Percentiles rank a stretch among this genome's conserved stretches.
These are phyloP conservation scores for Scaptomyza montana DNA, from an alignment of 1,140 invertebrate species.

Conservation along the genomic window DNA sequence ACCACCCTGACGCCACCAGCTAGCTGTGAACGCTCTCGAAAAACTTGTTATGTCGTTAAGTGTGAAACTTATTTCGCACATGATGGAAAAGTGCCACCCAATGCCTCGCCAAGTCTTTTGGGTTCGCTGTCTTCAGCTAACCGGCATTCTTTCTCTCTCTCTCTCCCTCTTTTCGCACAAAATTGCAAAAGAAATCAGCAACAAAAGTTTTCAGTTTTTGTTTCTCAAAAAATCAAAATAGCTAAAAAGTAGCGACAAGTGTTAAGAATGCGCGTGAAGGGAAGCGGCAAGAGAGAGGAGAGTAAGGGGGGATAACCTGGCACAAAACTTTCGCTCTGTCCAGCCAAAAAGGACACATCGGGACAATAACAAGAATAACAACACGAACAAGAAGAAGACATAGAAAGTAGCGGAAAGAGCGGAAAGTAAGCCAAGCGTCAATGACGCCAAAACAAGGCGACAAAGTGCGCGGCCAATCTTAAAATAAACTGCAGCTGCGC, in stretches of 20 bases:
- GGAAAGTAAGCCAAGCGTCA: constrained; percentile 51
- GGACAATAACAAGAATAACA: constrained; percentile 39
- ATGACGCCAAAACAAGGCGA: constrained; percentile 44
- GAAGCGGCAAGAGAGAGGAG: too few species aligned
- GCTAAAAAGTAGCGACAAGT: constrained; percentile 81
- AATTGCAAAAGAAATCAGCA: constrained; percentile 81
- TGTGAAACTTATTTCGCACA: constrained; percentile 82
- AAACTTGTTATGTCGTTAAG: constrained; percentile 82
- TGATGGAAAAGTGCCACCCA: constrained; percentile 50
- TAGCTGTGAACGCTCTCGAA: constrained; percentile 33
- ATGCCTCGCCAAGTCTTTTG: not conserved
- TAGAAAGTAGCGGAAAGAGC: constrained; percentile 29
- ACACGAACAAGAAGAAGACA: constrained; percentile 50
- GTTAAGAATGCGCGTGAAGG: constrained; percentile 37
- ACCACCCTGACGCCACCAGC: too few species aligned
- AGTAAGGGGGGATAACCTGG: constrained; percentile 26
- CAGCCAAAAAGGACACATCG: constrained; percentile 56
- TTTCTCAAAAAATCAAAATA: constrained; percentile 80
- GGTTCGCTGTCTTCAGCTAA: not conserved
- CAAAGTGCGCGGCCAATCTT: constrained; percentile 75
- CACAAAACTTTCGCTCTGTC: constrained; percentile 66
- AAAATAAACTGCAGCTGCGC: constrained; percentile 81
- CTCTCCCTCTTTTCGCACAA: constrained; percentile 24
- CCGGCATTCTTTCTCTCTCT: not conserved
- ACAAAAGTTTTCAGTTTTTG: constrained; percentile 78